Percentiles rank a stretch among this genome's conserved stretches.
phyloP scores from a whole-genome alignment of 2,113 vertebrate species.

The Paracanthobrama guichenoti region DNA sequence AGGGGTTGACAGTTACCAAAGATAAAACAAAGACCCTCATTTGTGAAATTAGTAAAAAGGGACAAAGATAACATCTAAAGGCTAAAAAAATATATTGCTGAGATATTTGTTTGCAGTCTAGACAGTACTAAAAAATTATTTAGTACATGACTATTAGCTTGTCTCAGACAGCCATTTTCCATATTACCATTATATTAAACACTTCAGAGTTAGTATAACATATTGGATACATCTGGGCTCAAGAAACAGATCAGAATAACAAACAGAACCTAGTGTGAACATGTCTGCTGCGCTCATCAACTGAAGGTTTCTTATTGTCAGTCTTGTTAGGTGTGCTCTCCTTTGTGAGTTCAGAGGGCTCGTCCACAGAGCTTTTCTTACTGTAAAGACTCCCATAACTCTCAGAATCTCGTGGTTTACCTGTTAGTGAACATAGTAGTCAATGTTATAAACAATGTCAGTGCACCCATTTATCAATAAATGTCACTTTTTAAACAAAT shows the following conservation, averaged over 20 bases:
- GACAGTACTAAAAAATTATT: not conserved
- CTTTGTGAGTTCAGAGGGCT: slow-evolving; percentile 49
- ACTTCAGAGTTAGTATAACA: not conserved
- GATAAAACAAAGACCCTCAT: not conserved
- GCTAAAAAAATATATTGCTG: not conserved
- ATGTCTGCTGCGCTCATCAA: slow-evolving; percentile 56
- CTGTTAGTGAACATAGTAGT: slow-evolving; percentile 63
- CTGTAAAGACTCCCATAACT: slow-evolving; percentile 63
- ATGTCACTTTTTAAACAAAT: not conserved
- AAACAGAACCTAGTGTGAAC: slow-evolving; percentile 73
- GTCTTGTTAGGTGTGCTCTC: slow-evolving; percentile 54
- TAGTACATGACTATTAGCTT: not conserved
- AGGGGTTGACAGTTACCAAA: not conserved
- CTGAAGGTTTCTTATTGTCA: slow-evolving; percentile 55
- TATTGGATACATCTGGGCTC: slow-evolving; percentile 32
- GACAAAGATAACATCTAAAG: not conserved
- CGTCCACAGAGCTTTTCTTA: slow-evolving; percentile 61
- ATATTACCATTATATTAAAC: slow-evolving; percentile 6
- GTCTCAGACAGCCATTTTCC: not conserved
- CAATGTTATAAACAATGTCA: not conserved
- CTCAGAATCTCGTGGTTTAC: slow-evolving; percentile 64
- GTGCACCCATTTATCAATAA: not conserved
- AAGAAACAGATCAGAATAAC: slow-evolving; percentile 61
- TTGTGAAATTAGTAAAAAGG: not conserved
- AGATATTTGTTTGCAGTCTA: not conserved